Conservation (phyloP, 1,140 invertebrate genomes). For the Bombus turneri region DNA sequence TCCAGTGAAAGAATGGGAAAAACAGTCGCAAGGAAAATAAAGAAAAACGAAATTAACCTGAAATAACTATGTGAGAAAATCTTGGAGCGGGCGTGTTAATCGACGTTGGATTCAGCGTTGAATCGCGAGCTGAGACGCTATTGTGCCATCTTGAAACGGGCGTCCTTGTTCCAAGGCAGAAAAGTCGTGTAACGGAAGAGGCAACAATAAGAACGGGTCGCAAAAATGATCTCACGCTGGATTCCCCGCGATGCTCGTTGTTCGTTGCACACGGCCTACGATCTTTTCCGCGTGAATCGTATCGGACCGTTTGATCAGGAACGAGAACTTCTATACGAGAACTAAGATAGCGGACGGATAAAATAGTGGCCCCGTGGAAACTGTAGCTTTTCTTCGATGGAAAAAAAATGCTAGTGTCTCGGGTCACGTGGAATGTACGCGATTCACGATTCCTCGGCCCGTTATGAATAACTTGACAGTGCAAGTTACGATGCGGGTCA, state of each 20-base stretch:
- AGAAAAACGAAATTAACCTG: constrained; percentile 26
- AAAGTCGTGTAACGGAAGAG: constrained; percentile 63
- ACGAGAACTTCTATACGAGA: constrained; percentile 19
- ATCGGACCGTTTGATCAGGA: constrained; percentile 62
- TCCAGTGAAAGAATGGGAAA: background rate
- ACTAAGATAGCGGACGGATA: constrained; percentile 31
- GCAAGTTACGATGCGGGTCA: constrained; percentile 10
- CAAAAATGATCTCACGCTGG: constrained; percentile 62
- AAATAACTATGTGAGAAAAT: constrained; percentile 20
- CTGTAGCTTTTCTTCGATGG: constrained; percentile 36
- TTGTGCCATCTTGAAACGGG: constrained; percentile 5
- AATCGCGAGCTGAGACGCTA: background rate
- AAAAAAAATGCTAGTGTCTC: background rate
- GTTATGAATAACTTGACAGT: constrained; percentile 1
- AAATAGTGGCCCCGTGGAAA: constrained; percentile 37
- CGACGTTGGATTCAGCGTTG: constrained; percentile 14
- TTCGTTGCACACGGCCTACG: constrained; percentile 53
- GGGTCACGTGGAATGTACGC: background rate
- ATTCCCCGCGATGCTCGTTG: constrained; percentile 63
- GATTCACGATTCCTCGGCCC: background rate
- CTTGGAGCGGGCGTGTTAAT: constrained; percentile 25
- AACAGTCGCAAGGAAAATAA: background rate
- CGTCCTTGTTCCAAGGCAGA: constrained; percentile 60
- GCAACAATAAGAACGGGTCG: constrained; percentile 58
- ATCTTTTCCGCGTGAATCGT: constrained; percentile 60